Evolutionary conservation across 2,113 vertebrate genomes (phyloP).

Genomic region (Cephalopholis sonnerati): DNA sequence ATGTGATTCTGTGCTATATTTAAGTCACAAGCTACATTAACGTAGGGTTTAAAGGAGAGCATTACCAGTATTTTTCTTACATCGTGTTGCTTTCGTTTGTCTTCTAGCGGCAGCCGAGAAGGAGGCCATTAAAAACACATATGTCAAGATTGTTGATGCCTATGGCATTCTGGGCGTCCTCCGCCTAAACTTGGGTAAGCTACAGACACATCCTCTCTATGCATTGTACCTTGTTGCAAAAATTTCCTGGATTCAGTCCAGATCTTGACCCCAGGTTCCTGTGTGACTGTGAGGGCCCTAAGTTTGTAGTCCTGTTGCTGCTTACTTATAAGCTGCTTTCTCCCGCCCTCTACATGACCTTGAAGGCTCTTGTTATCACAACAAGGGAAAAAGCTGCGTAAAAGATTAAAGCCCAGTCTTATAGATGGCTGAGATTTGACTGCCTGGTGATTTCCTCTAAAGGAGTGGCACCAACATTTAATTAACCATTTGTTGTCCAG

Average conservation of each 20-base stretch:
- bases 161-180: constrained; percentile 97
- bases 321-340: constrained; percentile 63
- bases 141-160: constrained; percentile 94
- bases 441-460: constrained; percentile 1
- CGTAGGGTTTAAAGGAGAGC: background rate
- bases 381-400: constrained; percentile 39
- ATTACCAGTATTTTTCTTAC: background rate
- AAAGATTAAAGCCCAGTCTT: constrained; percentile 61
- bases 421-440: constrained; percentile 50
- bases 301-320: constrained; percentile 29
- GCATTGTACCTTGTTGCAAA: background rate
- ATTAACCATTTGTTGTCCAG: constrained; percentile 17
- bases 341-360: constrained; percentile 58
- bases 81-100: constrained; percentile 43
- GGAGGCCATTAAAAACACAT: constrained; percentile 93
- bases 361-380: constrained; percentile 68
- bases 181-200: constrained; percentile 96
- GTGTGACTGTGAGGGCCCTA: background rate
- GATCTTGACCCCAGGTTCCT: background rate
- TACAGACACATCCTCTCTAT: background rate
- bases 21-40: background rate
- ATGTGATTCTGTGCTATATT: background rate
- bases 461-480: background rate
- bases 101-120: constrained; percentile 93
- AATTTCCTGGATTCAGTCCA: background rate